Evolutionary conservation across 2,797 vertebrate species (phyloP).

Genomic region (Rhinichthys osculus): DNA sequence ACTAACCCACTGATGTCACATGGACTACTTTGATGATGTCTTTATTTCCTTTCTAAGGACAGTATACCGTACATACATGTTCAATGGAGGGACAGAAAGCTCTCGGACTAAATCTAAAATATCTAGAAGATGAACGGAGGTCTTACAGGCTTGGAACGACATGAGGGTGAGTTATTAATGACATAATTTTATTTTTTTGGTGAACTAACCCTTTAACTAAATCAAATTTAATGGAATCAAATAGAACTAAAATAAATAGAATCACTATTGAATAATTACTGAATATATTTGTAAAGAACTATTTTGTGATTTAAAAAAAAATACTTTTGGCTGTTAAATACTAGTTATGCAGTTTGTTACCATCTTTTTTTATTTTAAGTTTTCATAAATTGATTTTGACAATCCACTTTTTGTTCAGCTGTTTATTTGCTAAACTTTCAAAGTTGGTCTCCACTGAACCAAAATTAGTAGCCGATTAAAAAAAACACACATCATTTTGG

Average conservation of each 20-base stretch:
- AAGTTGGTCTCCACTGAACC: not conserved
- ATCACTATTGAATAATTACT: not conserved
- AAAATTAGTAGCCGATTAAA: not conserved
- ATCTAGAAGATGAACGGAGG: too few relatives aligned
- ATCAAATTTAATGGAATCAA: not conserved
- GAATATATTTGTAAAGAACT: not conserved
- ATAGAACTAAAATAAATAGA: not conserved
- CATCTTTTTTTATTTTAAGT: not conserved
- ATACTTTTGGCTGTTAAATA: not conserved
- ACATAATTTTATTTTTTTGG: too few relatives aligned
- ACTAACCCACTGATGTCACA: too few relatives aligned
- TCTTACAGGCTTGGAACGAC: too few relatives aligned
- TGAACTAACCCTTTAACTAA: not conserved
- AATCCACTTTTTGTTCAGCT: not conserved
- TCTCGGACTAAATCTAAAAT: too few relatives aligned
- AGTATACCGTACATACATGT: too few relatives aligned
- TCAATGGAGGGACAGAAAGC: too few relatives aligned
- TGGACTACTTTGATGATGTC: too few relatives aligned
- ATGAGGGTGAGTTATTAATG: too few relatives aligned
- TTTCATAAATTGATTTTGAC: not conserved
- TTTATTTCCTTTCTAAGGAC: too few relatives aligned
- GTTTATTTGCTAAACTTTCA: not conserved
- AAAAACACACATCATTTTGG: not conserved
- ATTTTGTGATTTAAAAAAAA: not conserved
- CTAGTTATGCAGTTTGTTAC: not conserved